Base-by-base conservation (phyloP, 2,113 vertebrate genomes). In the Podarcis cretensis region DNA sequence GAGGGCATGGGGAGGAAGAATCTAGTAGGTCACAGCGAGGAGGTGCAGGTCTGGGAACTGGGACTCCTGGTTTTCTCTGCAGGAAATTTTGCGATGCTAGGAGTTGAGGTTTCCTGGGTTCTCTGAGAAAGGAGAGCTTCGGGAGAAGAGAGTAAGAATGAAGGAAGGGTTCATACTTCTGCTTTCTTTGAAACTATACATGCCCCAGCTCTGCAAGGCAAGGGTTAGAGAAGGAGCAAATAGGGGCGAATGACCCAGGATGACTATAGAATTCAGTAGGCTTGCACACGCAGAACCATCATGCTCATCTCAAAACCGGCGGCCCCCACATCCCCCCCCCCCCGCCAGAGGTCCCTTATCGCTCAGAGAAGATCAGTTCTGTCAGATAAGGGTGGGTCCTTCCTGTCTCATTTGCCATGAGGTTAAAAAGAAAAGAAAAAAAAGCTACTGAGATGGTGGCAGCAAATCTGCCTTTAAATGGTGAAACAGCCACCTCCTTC, bases 331-430 rank as follows among this genome's bases (percentile, higher is more conserved):
- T 83, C 2, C 37, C 40, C 68, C 43, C 80, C 73, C 30, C 59
- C 65, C 25, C 63, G 5, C 27, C 27, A 13, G 75, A 12, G 9
- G 27, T 25, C 43, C 63, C 65, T 83, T 78, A 89, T 89, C 74
- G 1, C n/a, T 5, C 43, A 5, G 30, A 35, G n/a, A 81, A 81
- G 54, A 89, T 57, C 74, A 20, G 81, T 69, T 77, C 30, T 54
- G 69, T 54, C 23, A 10, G n/a, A 32, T 4, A 35, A 77, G 71
- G 80, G 71, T 78, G 85, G n/a, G 63, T 32, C 63, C 74, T 89
- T 89, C 87, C 81, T 77, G 63, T 78, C 40, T n/a, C 74, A 68
- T 83, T 40, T 69, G 43, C 40, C 81, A 83, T 18, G 69, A 83
- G 3, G 59, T 68, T 75, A 10, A 20, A 30, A 68, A 18, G 9